Evolutionary conservation across 2,888 invertebrate genomes (phyloP), one percentile per base, ranked within the genome.

Genomic region (Onchidella celtica): DNA sequence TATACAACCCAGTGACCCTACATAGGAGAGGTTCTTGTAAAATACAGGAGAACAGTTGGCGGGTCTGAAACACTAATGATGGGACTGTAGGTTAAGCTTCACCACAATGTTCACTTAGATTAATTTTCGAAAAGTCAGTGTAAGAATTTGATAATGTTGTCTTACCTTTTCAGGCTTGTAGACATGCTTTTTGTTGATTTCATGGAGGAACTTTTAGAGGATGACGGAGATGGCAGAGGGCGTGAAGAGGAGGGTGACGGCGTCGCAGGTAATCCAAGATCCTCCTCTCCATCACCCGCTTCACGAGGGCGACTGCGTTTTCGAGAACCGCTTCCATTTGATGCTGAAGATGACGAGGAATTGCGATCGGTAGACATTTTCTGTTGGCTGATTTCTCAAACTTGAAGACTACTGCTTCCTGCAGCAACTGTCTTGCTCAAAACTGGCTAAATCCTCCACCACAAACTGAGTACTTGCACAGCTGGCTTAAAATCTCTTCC

Each of bases 111-210:
- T n/a, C n/a, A n/a, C n/a, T n/a, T n/a, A n/a, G n/a, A n/a, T n/a
- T n/a, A n/a, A n/a, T n/a, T n/a, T n/a, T n/a, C n/a, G n/a, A n/a
- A n/a, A n/a, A n/a, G n/a, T n/a, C n/a, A n/a, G n/a, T n/a, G n/a
- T n/a, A n/a, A n/a, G n/a, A n/a, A n/a, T n/a, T n/a, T n/a, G n/a
- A n/a, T n/a, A n/a, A n/a, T n/a, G n/a, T n/a, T n/a, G n/a, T n/a
- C 79, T 83, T n/a, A 83, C 83, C 83, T 83, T 78, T 83, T 83
- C 2, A 83, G 76, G 40, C 83, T 83, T 3, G 83, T 83, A 36
- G 83, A 83, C 83, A 83, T 83, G 47, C 74, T 79, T 63, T 83
- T 83, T 2, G 83, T 70, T 69, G 79, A 59, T 63, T 83, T 83
- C 63, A 76, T 32, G 9, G 76, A 40, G 14, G 76, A 32, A 76